Evolutionary conservation across 1,140 invertebrate species (phyloP).

Genomic region (Macrotrachela quadricornifera): DNA sequence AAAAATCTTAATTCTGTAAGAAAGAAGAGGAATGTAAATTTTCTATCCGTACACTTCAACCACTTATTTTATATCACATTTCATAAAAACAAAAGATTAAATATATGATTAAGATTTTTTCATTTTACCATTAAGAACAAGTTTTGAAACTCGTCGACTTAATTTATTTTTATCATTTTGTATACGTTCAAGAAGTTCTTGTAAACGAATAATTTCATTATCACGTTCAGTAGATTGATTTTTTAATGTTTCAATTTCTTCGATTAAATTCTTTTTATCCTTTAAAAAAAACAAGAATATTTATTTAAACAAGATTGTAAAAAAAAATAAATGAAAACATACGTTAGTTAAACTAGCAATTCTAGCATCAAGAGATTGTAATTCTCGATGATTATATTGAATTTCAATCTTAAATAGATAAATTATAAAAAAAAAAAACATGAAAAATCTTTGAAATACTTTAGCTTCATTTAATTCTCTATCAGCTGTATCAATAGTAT

Average conservation of each 20-base stretch:
- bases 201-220: constrained; percentile 16
- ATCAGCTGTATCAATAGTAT: constrained; percentile 16
- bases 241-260: constrained; percentile 17
- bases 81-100: neutral
- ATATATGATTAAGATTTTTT: too few relatives aligned
- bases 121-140: constrained; percentile 23
- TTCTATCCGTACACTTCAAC: too few relatives aligned
- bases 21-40: too few relatives aligned
- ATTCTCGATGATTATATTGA: neutral
- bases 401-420: constrained; percentile 3
- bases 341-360: neutral
- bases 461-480: constrained; percentile 23
- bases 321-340: too few relatives aligned
- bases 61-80: too few relatives aligned
- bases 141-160: constrained; percentile 19
- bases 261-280: constrained; percentile 17
- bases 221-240: constrained; percentile 6
- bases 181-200: constrained; percentile 20
- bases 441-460: constrained; percentile 12
- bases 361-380: too few relatives aligned
- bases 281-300: constrained; percentile 8
- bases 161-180: constrained; percentile 26
- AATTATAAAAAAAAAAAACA: neutral
- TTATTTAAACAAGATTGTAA: neutral
- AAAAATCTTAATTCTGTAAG: too few relatives aligned